Evolutionary conservation across 2,888 invertebrate species (phyloP), one percentile per base, ranked within the genome.

Genomic region (Cremastinae sp.): DNA sequence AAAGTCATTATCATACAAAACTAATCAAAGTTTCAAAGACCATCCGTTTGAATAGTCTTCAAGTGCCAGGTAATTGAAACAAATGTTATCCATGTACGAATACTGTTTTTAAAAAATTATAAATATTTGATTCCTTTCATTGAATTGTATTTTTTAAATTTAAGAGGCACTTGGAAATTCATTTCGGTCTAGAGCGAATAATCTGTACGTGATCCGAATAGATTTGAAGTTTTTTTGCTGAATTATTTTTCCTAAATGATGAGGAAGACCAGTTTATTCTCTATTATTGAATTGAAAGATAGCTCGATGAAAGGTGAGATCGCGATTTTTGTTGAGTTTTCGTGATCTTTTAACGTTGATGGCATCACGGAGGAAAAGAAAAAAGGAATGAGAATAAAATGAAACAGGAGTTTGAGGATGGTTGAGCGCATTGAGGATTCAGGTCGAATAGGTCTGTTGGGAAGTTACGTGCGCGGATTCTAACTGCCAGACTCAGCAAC

Each of bases 381-480:
- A 55, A 14, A 28, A 55, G 51, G 53, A 12, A 39, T 28, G 39
- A 8, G 41, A n/a, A 12, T 4, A 41, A 12, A 53, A 41, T 28
- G 56, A 68, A 12, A 58, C 12, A 45, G 20, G 12, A 41, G 12
- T 28, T 28, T 28, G 12, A 18, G 69, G 37, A 58, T 45, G 51
- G 47, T 22, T 22, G 35, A 35, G 49, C 47, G 20, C 65, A 76
- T 79, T 72, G 70, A 70, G 76, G 71, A 78, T 75, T 78, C 79
- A 73, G 78, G 74, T 75, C 78, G 69, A 73, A 79, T 74, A 61
- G 72, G 69, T 75, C 74, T 78, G 75, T 75, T 59, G 69, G 70
- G 66, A 56, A 75, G 75, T 78, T 80, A 80, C 79, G 80, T 78
- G 80, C 75, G 59, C 72, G 71, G 56, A 72, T 69, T 74, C 39